Conservation (phyloP, 2,797 vertebrate genomes). For the Florisuga fusca region DNA sequence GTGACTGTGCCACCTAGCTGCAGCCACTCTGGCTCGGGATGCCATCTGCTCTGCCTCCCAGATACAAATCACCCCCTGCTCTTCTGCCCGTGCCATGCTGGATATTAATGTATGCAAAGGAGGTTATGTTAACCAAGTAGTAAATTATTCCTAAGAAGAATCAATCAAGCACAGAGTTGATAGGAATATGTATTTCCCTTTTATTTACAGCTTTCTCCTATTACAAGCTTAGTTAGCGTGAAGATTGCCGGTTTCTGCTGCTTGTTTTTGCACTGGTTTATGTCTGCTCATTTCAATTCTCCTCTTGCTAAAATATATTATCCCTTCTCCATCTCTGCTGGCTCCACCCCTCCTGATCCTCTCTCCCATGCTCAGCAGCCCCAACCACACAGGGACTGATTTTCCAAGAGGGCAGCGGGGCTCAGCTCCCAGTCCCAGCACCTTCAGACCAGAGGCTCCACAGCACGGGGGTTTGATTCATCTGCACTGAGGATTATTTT, state of each 20-base stretch:
- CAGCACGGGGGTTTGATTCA: background rate
- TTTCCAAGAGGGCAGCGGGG: background rate
- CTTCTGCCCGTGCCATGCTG: accelerated
- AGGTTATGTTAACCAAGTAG: background rate
- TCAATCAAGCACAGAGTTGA: background rate
- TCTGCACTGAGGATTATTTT: background rate
- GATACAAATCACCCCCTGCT: background rate
- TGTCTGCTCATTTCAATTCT: no score
- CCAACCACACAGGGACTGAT: background rate
- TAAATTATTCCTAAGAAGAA: background rate
- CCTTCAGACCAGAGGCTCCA: accelerated
- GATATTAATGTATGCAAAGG: background rate
- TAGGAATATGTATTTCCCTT: background rate
- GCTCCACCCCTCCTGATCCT: background rate
- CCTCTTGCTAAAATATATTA: background rate
- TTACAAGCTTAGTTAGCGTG: background rate
- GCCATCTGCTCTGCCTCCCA: background rate
- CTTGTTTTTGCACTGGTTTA: background rate
- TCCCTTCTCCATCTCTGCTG: accelerated
- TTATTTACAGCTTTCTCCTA: background rate
- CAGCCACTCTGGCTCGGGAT: accelerated
- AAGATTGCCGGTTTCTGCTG: background rate
- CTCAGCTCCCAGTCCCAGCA: background rate
- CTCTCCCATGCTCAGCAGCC: background rate
- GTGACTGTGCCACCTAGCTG: constrained; percentile 14